Base-by-base conservation (phyloP, 2,797 vertebrate genomes). In the Muscicapa striata region DNA sequence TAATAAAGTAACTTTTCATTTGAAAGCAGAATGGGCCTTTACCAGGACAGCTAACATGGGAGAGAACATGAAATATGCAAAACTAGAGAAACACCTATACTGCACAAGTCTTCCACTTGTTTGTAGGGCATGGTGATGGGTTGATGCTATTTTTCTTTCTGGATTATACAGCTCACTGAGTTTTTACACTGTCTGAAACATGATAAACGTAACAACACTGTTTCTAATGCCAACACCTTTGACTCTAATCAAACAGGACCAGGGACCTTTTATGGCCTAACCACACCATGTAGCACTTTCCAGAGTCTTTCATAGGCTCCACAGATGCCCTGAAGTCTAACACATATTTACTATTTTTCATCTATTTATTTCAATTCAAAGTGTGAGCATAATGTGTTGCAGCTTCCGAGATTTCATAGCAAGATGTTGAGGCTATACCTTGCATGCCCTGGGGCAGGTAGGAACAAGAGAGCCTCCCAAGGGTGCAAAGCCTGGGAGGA, bases 361-460 rank as follows among this genome's bases (percentile, higher is more conserved):
- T 41, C 32, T 81, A 49, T 88, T 91, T 90, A 86, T 91, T 94
- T 92, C 91, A 79, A 51, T 93, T 95, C 69, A 84, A 93, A 91
- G 55, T 11, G 23, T 38, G 55, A 27, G 46, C 48, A 13, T 52
- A 78, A 81, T 26, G 45, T 38, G 21, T 67, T 73, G 51, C 83
- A 94, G 77, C 40, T 84, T 75, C 90, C 0, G 7, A 73, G 69
- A 81, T 76, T 69, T 45, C 85, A 62, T 3, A 69, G 55, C 1
- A 6, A 90, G 88, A 84, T 57, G 67, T 70, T 88, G 87, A 84
- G 66, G 54, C 66, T 78, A 15, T 59, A 30, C 14, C 26, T 49
- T 51, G 55, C 36, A 11, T 43, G 17, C 55, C 83, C 40, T 49
- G 62, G 70, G 45, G 45, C 49, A 66, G 59, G 59, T 26, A 38